Evolutionary conservation across 2,797 vertebrate genomes (phyloP), one percentile per base, ranked within the genome.

Genomic region (Basileuterus tristriatus): DNA sequence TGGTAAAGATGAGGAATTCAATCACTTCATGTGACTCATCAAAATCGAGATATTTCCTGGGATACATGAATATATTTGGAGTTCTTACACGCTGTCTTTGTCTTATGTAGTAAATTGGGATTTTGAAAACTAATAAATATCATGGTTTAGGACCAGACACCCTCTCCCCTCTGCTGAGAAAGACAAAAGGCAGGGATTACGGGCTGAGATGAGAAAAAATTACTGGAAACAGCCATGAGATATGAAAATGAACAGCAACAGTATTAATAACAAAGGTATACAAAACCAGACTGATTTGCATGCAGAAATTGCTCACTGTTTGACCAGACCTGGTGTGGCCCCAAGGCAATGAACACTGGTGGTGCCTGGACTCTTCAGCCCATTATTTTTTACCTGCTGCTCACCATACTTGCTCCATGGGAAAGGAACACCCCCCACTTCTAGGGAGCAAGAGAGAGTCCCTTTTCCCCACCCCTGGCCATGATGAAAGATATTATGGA

Each of bases 311-410:
- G 9, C 36, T 58, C 32, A 58, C 43, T 1, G 1, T 32, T 50
- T 49, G 17, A 15, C 17, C 16, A 0, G 0, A 32, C 9, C 30
- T 5, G 1, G 11, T 9, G 13, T 21, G 34, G 21, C 21, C 26
- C 36, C 13, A 41, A 21, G 32, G 6, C 12, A 32, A 15, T 49
- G 52, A 41, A 22, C 21, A 47, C 7, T 26, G 11, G 2, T 21
- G 14, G 2, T 21, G 14, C 30, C 52, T 43, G 32, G 14, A 49
- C 32, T 5, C 11, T 39, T 22, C 26, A 9, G 1, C 5, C 44
- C 26, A 22, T 3, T 8, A 2, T 36, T 26, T 65, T 26, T 27
- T 22, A 18, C 9, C 5, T 8, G 26, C 36, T 58, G 17, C 21
- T 58, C 36, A 58, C 13, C 26, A 22, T 27, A 5, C 11, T 58